Evolutionary conservation across 2,113 vertebrate genomes (phyloP), one percentile per base, ranked within the genome.

Genomic region (Zosterops pallidus): DNA sequence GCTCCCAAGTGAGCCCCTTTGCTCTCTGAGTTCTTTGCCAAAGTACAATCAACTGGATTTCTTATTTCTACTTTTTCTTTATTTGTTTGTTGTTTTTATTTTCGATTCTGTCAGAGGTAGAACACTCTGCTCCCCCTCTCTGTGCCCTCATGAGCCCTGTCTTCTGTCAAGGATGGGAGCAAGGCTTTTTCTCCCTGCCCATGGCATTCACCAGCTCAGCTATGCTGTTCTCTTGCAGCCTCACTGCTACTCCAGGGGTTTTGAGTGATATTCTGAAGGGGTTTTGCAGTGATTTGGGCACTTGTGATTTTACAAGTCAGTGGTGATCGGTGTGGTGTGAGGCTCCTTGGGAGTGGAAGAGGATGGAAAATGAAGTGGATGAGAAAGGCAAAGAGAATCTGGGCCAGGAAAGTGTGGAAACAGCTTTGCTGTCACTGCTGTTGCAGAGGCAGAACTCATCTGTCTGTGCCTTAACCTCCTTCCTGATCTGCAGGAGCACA

Each of bases 141-240:
- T 12, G n/a, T 3, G 2, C 26, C 46, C 0, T 2, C 33, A 2
- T 5, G 25, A 2, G 0, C 78, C 44, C 35, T 0, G 0, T n/a
- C 49, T 83, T 19, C 0, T 50, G 46, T 49, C 1, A 13, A 86
- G 80, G 46, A 44, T 76, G 1, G 78, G 53, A 89, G 18, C 49
- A 82, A 72, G 23, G 52, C 4, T 69, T 93, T 82, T 65, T 17
- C 44, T 89, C 65, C 41, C 7, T 46, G 63, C 14, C 13, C 6
- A 4, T 63, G 55, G 28, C 53, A 68, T 25, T 68, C 49, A 23
- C 13, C 1, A 6, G 19, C 52, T 92, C 33, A 19, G 46, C 60
- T 5, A 9, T 29, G 31, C 83, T 3, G 2, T 76, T 68, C 29
- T 25, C 29, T 55, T 53, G 33, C 5, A 11, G 28, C 18, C 12